Conservation (phyloP, 2,797 vertebrate species). For the Acanthopagrus latus region DNA sequence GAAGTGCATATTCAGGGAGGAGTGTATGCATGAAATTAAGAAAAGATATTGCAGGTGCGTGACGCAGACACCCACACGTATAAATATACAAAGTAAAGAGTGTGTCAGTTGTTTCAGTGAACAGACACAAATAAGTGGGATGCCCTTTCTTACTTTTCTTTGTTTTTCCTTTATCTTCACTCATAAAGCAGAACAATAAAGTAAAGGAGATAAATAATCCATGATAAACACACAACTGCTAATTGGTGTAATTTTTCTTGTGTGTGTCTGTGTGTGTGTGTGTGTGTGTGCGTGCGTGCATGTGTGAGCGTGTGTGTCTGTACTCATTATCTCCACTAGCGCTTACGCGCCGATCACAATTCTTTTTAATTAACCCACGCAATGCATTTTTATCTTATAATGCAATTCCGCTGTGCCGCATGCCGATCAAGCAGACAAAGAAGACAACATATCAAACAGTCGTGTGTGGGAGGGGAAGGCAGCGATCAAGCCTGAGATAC, state of each 20-base stretch:
- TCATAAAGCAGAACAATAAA: slow-evolving; percentile 58
- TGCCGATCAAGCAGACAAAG: slow-evolving; percentile 50
- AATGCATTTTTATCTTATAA: slow-evolving; percentile 63
- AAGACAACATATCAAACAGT: slow-evolving; percentile 42
- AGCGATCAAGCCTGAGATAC: slow-evolving; percentile 30
- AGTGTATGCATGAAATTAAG: background rate
- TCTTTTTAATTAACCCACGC: slow-evolving; percentile 75
- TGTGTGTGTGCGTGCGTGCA: slow-evolving; percentile 6
- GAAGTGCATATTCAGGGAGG: slow-evolving; percentile 1
- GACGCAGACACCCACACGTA: background rate
- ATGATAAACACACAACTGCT: slow-evolving; percentile 72
- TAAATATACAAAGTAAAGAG: background rate
- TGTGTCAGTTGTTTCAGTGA: slow-evolving; percentile 7
- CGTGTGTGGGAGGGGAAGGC: slow-evolving; percentile 33
- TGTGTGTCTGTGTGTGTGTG: slow-evolving; percentile 7
- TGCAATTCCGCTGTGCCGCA: slow-evolving; percentile 40
- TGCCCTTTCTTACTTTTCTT: slow-evolving; percentile 26
- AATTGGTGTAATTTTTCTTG: slow-evolving; percentile 67
- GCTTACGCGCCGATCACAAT: slow-evolving; percentile 60
- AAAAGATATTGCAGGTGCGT: background rate
- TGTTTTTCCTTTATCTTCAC: slow-evolving; percentile 40
- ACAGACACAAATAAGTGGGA: slow-evolving; percentile 8
- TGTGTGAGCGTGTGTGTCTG: slow-evolving; percentile 3
- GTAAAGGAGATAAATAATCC: slow-evolving; percentile 58
- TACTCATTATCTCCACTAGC: slow-evolving; percentile 64